Evolutionary conservation across 2,888 invertebrate genomes (phyloP).

Genomic region (Drosophila borealis): DNA sequence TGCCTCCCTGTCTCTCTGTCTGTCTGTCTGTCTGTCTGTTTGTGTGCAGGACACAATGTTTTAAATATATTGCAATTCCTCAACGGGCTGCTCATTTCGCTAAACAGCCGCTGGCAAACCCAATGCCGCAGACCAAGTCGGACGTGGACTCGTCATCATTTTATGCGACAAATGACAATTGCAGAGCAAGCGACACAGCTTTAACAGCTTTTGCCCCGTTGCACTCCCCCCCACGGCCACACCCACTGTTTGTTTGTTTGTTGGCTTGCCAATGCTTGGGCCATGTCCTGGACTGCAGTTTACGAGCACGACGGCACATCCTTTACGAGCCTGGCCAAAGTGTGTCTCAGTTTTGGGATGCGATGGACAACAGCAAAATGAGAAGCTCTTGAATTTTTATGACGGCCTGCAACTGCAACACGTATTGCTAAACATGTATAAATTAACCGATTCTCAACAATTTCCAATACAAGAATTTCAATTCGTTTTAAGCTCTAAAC

Average conservation of each 20-base stretch:
- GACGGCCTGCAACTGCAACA: not conserved
- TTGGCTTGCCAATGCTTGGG: conserved; percentile 17
- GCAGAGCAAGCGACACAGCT: conserved; percentile 71
- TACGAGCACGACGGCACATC: conserved; percentile 36
- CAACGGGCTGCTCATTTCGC: conserved; percentile 58
- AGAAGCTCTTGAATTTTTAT: not conserved
- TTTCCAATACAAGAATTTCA: not conserved
- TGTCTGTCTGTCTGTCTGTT: not conserved
- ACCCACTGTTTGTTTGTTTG: conserved; percentile 1
- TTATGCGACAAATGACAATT: conserved; percentile 71
- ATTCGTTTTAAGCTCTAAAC: no score
- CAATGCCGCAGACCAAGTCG: conserved; percentile 22
- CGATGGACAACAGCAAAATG: not conserved
- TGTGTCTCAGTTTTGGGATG: conserved; percentile 1
- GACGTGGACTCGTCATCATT: conserved; percentile 59
- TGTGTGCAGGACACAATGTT: conserved; percentile 21
- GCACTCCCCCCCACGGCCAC: not conserved
- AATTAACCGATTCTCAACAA: not conserved
- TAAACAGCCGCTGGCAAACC: conserved; percentile 63
- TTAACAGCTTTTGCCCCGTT: conserved; percentile 8
- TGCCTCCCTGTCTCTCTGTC: not conserved
- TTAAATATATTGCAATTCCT: conserved; percentile 40
- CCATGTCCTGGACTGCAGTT: conserved; percentile 42
- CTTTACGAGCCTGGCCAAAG: conserved; percentile 31
- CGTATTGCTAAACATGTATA: not conserved